Percentiles rank a stretch among this genome's conserved stretches.
Conservation (phyloP, 2,888 invertebrate genomes). For the Imbricaverruca yamaguchii region DNA sequence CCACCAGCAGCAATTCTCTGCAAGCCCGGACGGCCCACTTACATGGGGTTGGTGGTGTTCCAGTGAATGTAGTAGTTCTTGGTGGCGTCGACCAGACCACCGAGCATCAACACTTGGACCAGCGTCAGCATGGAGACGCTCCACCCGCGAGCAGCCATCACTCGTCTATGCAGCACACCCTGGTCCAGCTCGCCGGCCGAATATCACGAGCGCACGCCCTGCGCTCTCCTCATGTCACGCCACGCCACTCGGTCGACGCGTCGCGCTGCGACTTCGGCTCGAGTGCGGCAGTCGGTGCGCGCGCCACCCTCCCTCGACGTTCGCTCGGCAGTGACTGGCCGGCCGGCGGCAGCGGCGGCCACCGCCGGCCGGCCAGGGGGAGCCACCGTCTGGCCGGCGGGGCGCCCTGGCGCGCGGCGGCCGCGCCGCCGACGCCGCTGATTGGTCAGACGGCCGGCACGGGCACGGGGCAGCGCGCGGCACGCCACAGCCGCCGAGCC, state of each 20-base stretch:
- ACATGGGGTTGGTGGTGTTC: conserved; percentile 80
- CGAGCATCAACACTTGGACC: not conserved
- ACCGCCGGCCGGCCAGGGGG: not conserved
- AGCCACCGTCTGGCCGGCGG: not conserved
- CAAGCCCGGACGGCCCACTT: not conserved
- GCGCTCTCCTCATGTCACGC: not conserved
- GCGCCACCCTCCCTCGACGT: not conserved
- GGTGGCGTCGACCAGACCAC: conserved; percentile 41
- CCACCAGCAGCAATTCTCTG: too few species aligned
- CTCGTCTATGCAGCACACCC: not conserved
- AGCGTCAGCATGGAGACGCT: not conserved
- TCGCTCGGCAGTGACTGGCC: not conserved
- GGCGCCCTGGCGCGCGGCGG: not conserved
- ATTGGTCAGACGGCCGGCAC: not conserved
- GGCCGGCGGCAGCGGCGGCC: not conserved
- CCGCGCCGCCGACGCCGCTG: not conserved
- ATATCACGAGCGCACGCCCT: not conserved
- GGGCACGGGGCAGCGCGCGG: not conserved
- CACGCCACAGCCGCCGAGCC: too few species aligned
- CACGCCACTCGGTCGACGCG: not conserved
- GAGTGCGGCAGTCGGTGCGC: not conserved
- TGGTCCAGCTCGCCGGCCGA: not conserved
- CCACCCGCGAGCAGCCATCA: not conserved
- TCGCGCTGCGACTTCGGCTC: not conserved
- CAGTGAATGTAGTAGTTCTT: conserved; percentile 81